Evolutionary conservation across 2,888 invertebrate species (phyloP).

Genomic region (Drosophila lutescens): DNA sequence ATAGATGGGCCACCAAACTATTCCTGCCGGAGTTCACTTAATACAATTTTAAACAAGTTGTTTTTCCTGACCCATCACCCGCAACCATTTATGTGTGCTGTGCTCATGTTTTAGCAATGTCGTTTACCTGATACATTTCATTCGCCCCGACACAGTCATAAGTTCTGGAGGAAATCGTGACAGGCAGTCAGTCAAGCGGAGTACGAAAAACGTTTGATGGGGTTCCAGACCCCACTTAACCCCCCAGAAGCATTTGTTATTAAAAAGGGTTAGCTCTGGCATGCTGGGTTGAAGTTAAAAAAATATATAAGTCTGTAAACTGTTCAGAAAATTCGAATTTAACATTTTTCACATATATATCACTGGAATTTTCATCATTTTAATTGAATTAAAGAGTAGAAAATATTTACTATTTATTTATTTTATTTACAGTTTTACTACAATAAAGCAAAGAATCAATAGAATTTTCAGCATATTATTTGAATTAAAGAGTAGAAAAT

Average conservation of each 20-base stretch:
- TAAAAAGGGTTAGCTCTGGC: constrained; percentile 37
- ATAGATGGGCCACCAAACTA: constrained; percentile 3
- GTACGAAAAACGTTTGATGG: constrained; percentile 16
- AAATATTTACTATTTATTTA: no score
- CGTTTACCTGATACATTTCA: constrained; percentile 62
- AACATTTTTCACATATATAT: no score
- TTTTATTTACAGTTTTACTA: no score
- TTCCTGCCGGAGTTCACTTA: constrained; percentile 25
- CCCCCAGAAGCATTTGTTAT: constrained; percentile 44
- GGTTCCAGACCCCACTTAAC: not conserved
- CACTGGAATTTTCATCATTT: no score
- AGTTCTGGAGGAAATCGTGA: constrained; percentile 31
- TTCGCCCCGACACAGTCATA: constrained; percentile 39
- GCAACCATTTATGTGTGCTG: constrained; percentile 5
- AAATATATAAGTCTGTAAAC: not conserved
- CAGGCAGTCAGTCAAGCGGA: constrained; percentile 31
- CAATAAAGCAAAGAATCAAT: no score
- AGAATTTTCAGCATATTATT: no score
- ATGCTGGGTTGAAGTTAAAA: constrained; percentile 8
- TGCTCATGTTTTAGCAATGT: constrained; percentile 45
- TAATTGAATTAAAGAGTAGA: no score
- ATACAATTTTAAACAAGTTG: constrained; percentile 56
- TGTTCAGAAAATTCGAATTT: no score
- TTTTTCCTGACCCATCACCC: constrained; percentile 4
- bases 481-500: no score